Evolutionary conservation across 2,888 invertebrate species (phyloP), one percentile per base, ranked within the genome.

Genomic region (Archips xylosteana): DNA sequence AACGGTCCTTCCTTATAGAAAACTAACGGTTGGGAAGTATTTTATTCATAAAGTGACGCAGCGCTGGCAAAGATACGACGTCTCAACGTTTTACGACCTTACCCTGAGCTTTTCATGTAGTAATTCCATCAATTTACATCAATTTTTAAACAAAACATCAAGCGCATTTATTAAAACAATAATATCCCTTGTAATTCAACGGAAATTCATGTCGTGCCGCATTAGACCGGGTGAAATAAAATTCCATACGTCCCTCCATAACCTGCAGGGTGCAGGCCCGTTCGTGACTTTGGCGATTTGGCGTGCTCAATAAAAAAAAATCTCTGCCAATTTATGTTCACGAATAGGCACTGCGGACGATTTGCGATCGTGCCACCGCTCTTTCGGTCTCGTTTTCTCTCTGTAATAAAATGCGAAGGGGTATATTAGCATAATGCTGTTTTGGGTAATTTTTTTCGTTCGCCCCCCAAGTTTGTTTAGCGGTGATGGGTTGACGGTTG

Each of bases 201-300:
- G 49, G 68, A 73, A 73, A 69, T 64, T 39, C 73, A 69, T 73
- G 59, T 64, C 72, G 63, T 73, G 69, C 65, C 74, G 69, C 65
- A 74, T 74, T 74, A 70, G 49, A 42, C 66, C 66, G 39, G 32
- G 59, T 32, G 36, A 71, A 70, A 75, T 70, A 75, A 75, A 75
- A 71, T 67, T 70, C 70, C 70, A 51, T 62, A 66, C 62, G 59
- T 57, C 54, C 51, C 65, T 32, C 36, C 45, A 61, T 39, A 70
- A 70, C 71, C 60, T 71, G 71, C 71, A 71, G 59, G 59, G 67
- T 71, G 71, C 71, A 70, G 70, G 62, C 68, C 75, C 54, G 65
- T 77, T 71, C 77, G 77, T 77, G 77, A 76, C 76, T 71, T 71
- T 60, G 66, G 74, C 76, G 76, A 77, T 76, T 74, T 77, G 70